phyloP scores from a whole-genome alignment of 2,113 vertebrate genomes.

The Pelecanus crispus region DNA sequence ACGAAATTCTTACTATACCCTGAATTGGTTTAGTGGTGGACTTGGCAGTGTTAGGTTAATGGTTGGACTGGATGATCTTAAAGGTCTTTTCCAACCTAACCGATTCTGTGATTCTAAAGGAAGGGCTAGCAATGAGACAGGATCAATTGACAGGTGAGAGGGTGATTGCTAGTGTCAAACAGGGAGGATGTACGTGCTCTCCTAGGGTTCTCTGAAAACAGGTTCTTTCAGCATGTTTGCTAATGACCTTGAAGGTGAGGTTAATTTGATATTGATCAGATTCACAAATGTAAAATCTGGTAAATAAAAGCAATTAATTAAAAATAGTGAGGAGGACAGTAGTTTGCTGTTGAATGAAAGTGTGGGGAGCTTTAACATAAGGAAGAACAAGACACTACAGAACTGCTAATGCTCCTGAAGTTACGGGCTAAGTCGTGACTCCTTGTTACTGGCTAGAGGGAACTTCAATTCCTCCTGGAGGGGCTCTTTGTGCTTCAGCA shows the following conservation, averaged over 20 bases:
- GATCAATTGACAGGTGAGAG: neutral
- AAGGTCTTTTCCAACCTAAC: too few relatives aligned
- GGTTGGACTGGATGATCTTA: too few relatives aligned
- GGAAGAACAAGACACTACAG: constrained; percentile 6
- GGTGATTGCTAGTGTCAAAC: neutral
- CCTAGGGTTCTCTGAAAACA: neutral
- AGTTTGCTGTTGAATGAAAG: constrained; percentile 21
- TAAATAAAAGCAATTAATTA: constrained; percentile 58
- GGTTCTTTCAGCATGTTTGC: neutral
- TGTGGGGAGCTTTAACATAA: constrained; percentile 32
- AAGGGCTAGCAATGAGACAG: neutral
- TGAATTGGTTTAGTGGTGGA: too few relatives aligned
- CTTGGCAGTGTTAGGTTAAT: too few relatives aligned
- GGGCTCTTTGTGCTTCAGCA: neutral
- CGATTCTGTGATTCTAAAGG: too few relatives aligned
- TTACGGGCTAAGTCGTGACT: neutral
- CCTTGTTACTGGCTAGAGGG: neutral
- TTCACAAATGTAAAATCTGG: constrained; percentile 56
- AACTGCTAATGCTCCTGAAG: neutral
- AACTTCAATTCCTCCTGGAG: neutral
- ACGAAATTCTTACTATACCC: too few relatives aligned
- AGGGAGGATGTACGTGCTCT: neutral
- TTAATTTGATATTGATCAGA: constrained; percentile 66
- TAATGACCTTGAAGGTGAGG: constrained; percentile 55
- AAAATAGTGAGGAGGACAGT: constrained; percentile 6